Conservation (phyloP, 1,140 invertebrate genomes). For the Apis cerana region DNA sequence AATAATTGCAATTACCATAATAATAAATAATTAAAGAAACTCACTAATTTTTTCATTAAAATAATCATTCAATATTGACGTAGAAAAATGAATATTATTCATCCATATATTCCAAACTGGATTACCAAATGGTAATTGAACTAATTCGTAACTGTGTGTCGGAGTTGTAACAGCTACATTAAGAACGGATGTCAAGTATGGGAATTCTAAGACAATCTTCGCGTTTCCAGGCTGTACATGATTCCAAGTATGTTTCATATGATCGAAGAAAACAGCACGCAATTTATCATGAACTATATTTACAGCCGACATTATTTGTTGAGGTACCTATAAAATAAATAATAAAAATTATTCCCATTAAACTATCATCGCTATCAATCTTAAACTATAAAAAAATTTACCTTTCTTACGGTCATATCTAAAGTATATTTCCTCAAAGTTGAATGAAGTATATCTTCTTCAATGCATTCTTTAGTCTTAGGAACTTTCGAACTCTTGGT, state of each 20-base stretch:
- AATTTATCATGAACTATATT: slow-evolving; percentile 46
- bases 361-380: background rate
- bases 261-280: slow-evolving; percentile 19
- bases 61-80: slow-evolving; percentile 34
- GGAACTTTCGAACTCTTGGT: slow-evolving; percentile 51
- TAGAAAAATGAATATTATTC: slow-evolving; percentile 65
- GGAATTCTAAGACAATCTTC: slow-evolving; percentile 56
- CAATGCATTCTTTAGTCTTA: slow-evolving; percentile 65
- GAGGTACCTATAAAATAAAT: slow-evolving; percentile 47
- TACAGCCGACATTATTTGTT: slow-evolving; percentile 2
- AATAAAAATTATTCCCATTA: background rate
- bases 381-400: slow-evolving; percentile 18
- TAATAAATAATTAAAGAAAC: background rate
- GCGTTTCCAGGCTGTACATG: slow-evolving; percentile 54
- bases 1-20: background rate
- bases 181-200: slow-evolving; percentile 47
- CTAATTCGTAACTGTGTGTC: slow-evolving; percentile 55
- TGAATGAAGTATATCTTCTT: slow-evolving; percentile 57
- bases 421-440: slow-evolving; percentile 67
- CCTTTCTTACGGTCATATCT: slow-evolving; percentile 61
- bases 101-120: slow-evolving; percentile 51
- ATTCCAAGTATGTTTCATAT: slow-evolving; percentile 54
- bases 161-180: slow-evolving; percentile 62
- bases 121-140: slow-evolving; percentile 57
- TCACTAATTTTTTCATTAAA: slow-evolving; percentile 40